Base-by-base conservation (phyloP, 2,113 vertebrate genomes). In the Sinocyclocheilus maitianheensis region DNA sequence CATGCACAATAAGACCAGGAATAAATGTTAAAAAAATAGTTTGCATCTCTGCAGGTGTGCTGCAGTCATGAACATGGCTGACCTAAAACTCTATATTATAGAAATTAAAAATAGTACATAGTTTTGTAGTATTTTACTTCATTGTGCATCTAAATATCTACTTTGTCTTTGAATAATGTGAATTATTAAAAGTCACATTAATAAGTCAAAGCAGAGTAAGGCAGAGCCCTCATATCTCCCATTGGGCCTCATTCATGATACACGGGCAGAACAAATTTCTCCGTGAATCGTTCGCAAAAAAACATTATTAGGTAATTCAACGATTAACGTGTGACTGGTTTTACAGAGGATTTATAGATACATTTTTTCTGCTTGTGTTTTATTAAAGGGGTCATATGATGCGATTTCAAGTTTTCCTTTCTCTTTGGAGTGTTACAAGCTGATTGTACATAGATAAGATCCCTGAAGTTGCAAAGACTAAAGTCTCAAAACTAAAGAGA, bases 131-230 rank as follows among this genome's bases (percentile, higher is more conserved):
- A 51, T 51, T 76, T 26, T 16, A 77, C 26, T 7, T 13, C 24
- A 26, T 6, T 18, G 75, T 18, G 8, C 75, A 30, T 53, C 40
- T 65, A 81, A 65, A 65, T n/a, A 18, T 26, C 14, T 65, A 16
- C 13, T 65, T 14, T 63, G 11, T 81, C 12, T 62, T n/a, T 26
- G 4, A 65, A 43, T 26, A 10, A 46, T 24, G 37, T 65, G 37
- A 46, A 81, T 30, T 65, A 81, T 81, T 63, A 80, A 55, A 20
- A n/a, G 34, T 65, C 37, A 46, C 60, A 65, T 81, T 46, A 81
- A 30, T 26, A 48, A 81, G 37, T 18, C 53, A 79, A 62, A 13
- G 55, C 30, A n/a, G 71, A 63, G 30, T 37, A 65, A 62, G 58
- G 40, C 75, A 46, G n/a, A 65, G 10, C 40, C 22, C 24, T 81